Conservation (phyloP, 2,113 vertebrate species). For the Hippocampus mohnikei region DNA sequence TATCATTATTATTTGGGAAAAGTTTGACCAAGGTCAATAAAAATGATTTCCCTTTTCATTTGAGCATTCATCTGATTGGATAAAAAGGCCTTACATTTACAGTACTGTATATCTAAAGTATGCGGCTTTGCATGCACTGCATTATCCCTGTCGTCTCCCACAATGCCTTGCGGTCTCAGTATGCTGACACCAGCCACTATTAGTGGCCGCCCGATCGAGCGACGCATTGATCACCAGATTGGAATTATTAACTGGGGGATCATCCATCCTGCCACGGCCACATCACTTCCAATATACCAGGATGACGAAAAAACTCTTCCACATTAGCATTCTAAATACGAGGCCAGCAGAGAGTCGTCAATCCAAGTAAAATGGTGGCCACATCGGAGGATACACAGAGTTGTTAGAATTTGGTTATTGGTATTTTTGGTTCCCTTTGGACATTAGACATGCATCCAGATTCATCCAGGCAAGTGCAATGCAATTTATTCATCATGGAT, state of each 20-base stretch:
- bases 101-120: background rate
- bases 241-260: conserved; percentile 81
- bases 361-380: conserved; percentile 55
- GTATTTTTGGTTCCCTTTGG: background rate
- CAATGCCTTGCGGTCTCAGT: conserved; percentile 46
- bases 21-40: too few species aligned
- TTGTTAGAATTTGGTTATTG: background rate
- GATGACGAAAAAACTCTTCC: conserved; percentile 31
- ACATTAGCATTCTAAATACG: conserved; percentile 79
- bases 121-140: conserved; percentile 3
- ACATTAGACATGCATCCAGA: too few species aligned
- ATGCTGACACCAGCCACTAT: conserved; percentile 56
- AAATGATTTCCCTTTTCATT: too few species aligned
- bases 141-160: conserved; percentile 41
- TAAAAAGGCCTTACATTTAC: background rate
- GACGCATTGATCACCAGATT: conserved; percentile 77
- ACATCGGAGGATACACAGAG: background rate
- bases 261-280: conserved; percentile 67
- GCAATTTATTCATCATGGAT: too few species aligned
- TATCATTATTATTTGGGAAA: too few species aligned
- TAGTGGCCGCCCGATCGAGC: conserved; percentile 57
- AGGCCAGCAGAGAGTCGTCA: conserved; percentile 75
- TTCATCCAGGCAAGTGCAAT: too few species aligned
- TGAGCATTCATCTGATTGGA: too few species aligned
- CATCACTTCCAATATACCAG: conserved; percentile 70